Evolutionary conservation across 23 tunicate genomes (phyloP).

Genomic region (Diplosoma virens): DNA sequence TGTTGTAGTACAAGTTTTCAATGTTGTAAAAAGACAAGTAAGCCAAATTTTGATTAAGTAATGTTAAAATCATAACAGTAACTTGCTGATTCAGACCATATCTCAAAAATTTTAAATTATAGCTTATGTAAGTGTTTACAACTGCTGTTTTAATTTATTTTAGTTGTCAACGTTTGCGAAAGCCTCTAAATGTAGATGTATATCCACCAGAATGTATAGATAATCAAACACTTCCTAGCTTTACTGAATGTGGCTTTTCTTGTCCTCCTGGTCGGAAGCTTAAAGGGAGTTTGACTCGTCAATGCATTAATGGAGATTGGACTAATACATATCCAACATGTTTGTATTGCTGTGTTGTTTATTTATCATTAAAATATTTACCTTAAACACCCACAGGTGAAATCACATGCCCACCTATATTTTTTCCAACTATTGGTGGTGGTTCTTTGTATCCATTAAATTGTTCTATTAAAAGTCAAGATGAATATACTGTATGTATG

Average conservation of each 20-base stretch:
- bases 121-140: no score
- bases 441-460: conserved; percentile 44
- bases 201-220: conserved; percentile 33
- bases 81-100: no score
- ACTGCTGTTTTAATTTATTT: no score
- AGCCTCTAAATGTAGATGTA: neutral
- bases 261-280: conserved; percentile 44
- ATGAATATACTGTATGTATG: conserved; percentile 37
- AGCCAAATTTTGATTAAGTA: no score
- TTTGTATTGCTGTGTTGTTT: conserved; percentile 3
- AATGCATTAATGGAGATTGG: conserved; percentile 52
- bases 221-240: conserved; percentile 24
- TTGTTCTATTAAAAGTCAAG: conserved; percentile 31
- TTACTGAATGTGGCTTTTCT: conserved; percentile 33
- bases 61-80: no score
- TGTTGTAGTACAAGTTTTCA: no score
- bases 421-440: conserved; percentile 32
- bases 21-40: no score
- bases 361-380: neutral
- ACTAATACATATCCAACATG: conserved; percentile 56
- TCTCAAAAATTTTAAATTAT: no score
- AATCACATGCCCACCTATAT: conserved; percentile 32
- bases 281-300: conserved; percentile 18
- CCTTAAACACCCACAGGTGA: conserved; percentile 33
- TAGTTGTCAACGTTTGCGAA: conserved; percentile 52